Evolutionary conservation across 2,888 invertebrate genomes (phyloP).

Genomic region (Eilema caniola): DNA sequence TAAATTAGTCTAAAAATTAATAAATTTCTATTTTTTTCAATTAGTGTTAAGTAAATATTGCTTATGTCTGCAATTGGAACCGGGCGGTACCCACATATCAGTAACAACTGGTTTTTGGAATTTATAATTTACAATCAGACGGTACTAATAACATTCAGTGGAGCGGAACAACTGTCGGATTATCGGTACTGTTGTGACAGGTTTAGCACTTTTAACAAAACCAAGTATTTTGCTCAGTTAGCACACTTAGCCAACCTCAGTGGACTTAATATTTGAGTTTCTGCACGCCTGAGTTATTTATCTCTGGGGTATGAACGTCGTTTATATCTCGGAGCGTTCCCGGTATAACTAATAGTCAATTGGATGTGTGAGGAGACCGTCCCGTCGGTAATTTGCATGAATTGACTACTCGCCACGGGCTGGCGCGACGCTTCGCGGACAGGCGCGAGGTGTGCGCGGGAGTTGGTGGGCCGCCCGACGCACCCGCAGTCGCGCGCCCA

Average conservation of each 20-base stretch:
- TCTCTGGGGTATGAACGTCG: slow-evolving; percentile 45
- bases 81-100: neutral
- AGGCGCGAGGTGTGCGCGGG: slow-evolving; percentile 65
- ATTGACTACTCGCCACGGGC: slow-evolving; percentile 79
- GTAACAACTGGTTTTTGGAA: slow-evolving; percentile 28
- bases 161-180: slow-evolving; percentile 69
- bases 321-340: slow-evolving; percentile 50
- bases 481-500: slow-evolving; percentile 80
- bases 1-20: neutral
- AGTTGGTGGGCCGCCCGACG: slow-evolving; percentile 50
- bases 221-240: slow-evolving; percentile 40
- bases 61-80: neutral
- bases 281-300: slow-evolving; percentile 35
- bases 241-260: slow-evolving; percentile 31
- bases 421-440: slow-evolving; percentile 55
- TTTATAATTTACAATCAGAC: slow-evolving; percentile 25
- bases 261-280: slow-evolving; percentile 30
- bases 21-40: neutral
- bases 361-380: slow-evolving; percentile 68
- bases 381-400: slow-evolving; percentile 83
- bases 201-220: slow-evolving; percentile 35
- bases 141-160: slow-evolving; percentile 46
- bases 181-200: slow-evolving; percentile 67
- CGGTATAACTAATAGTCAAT: slow-evolving; percentile 65
- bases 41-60: neutral